Evolutionary conservation across 2,888 invertebrate genomes (phyloP).

Genomic region (Polylopha cassiicola): DNA sequence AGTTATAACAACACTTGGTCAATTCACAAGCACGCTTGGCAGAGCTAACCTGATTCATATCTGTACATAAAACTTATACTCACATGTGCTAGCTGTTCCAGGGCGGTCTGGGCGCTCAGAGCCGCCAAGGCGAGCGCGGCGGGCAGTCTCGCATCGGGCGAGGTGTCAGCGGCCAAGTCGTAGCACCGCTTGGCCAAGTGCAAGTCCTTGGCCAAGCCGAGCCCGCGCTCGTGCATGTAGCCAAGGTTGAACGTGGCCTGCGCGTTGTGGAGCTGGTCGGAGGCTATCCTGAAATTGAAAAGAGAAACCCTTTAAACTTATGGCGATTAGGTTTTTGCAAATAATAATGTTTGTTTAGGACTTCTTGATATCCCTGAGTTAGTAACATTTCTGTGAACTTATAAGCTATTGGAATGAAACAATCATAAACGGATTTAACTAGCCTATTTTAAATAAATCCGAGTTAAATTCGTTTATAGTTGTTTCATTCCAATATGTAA

Average conservation of each 20-base stretch:
- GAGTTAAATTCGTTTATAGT: too few relatives aligned
- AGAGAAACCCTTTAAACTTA: too few relatives aligned
- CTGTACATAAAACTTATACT: slow-evolving; percentile 18
- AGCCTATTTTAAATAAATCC: too few relatives aligned
- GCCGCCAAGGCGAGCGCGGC: slow-evolving; percentile 93
- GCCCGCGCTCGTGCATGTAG: slow-evolving; percentile 99
- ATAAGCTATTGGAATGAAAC: too few relatives aligned
- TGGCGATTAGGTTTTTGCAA: too few relatives aligned
- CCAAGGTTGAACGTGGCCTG: slow-evolving; percentile 99
- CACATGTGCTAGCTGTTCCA: slow-evolving; percentile 28
- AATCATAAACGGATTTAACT: too few relatives aligned
- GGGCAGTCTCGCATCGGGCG: slow-evolving; percentile 94
- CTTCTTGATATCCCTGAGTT: too few relatives aligned
- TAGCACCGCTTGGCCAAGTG: slow-evolving; percentile 98
- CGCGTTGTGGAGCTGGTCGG: slow-evolving; percentile 96
- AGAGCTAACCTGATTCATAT: slow-evolving; percentile 17
- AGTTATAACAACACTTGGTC: background rate
- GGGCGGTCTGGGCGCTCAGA: slow-evolving; percentile 71
- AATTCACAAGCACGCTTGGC: too few relatives aligned
- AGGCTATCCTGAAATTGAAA: slow-evolving; percentile 85
- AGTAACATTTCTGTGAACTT: too few relatives aligned
- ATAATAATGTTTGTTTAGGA: too few relatives aligned
- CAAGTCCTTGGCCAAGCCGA: slow-evolving; percentile 92
- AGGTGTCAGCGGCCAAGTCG: slow-evolving; percentile 96
- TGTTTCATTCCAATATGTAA: too few relatives aligned